Conservation (phyloP, 2,888 invertebrate genomes). For the Perdita meconis region DNA sequence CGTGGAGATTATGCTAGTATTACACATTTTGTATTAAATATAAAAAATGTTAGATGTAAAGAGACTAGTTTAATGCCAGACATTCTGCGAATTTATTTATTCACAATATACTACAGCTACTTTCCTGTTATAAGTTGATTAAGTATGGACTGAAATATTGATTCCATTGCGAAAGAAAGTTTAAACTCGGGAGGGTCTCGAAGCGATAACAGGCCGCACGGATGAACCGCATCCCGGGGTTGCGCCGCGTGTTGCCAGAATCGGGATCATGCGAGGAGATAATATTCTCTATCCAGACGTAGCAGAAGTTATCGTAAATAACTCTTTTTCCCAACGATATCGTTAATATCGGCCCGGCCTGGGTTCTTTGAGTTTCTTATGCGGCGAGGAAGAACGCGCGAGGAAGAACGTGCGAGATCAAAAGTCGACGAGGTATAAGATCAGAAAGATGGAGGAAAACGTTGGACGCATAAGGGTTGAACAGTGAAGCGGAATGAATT, state of each 20-base stretch:
- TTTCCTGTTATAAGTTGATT: no score
- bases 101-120: no score
- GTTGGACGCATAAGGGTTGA: slow-evolving; percentile 66
- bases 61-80: no score
- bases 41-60: no score
- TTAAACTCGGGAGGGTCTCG: no score
- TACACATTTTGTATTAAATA: no score
- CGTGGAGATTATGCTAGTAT: no score
- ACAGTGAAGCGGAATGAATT: slow-evolving; percentile 77
- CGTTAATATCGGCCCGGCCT: slow-evolving; percentile 35
- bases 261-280: neutral
- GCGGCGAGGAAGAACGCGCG: slow-evolving; percentile 9
- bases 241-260: neutral
- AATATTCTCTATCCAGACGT: neutral
- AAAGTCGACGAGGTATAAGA: slow-evolving; percentile 61
- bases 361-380: slow-evolving; percentile 39
- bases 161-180: neutral
- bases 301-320: slow-evolving; percentile 31
- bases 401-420: slow-evolving; percentile 60
- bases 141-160: neutral
- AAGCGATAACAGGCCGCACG: no score
- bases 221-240: no score
- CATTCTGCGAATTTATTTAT: no score
- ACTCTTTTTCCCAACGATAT: slow-evolving; percentile 25
- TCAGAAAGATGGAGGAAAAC: slow-evolving; percentile 66